phyloP scores from a whole-genome alignment of 2,888 invertebrate genomes.

The Tortrix viridana region DNA sequence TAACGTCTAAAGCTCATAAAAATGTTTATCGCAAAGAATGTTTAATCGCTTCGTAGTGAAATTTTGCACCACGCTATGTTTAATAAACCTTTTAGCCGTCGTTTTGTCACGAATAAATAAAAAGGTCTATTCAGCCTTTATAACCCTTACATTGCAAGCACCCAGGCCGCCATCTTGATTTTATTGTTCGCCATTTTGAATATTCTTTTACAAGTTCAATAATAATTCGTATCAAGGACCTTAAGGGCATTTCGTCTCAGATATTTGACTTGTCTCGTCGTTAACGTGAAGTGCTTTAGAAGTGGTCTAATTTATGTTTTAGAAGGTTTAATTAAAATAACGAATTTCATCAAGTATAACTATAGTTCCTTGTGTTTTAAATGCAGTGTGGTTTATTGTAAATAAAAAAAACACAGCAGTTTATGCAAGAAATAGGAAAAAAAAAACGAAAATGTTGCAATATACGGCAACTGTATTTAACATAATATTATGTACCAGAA shows the following conservation, averaged over 20 bases:
- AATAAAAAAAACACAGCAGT: neutral
- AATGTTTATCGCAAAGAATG: constrained; percentile 25
- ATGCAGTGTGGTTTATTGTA: neutral
- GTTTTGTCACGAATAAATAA: constrained; percentile 37
- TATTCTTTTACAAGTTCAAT: constrained; percentile 70
- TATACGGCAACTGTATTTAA: no score
- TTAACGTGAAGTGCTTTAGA: constrained; percentile 24
- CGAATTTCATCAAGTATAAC: no score
- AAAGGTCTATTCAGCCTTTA: constrained; percentile 29
- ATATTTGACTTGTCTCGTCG: constrained; percentile 30
- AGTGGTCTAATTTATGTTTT: constrained; percentile 7
- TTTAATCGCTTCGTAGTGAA: constrained; percentile 25
- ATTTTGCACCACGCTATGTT: constrained; percentile 14
- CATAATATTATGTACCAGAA: no score
- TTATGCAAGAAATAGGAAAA: no score
- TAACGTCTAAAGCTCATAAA: constrained; percentile 8
- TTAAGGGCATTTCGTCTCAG: constrained; percentile 40
- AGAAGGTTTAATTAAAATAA: neutral
- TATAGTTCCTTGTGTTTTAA: neutral
- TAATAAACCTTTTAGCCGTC: constrained; percentile 25
- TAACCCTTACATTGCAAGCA: constrained; percentile 51
- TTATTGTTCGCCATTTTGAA: constrained; percentile 69
- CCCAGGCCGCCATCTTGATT: constrained; percentile 74
- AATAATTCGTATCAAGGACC: constrained; percentile 62
- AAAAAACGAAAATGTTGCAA: no score